Base-by-base conservation (phyloP, 2,888 invertebrate genomes). In the Limnephilus auricula region DNA sequence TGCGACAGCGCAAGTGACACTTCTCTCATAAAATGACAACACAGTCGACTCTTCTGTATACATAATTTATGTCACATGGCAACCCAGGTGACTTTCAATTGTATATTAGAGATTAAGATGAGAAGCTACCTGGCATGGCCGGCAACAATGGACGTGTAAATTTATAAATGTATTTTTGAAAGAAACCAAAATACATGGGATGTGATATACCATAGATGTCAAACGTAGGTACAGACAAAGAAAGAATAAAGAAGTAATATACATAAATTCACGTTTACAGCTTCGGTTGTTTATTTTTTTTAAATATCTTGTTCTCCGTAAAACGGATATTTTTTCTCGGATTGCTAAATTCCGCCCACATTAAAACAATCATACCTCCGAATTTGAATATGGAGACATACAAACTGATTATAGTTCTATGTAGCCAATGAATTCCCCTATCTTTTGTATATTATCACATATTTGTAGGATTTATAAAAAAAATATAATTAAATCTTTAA, bases 41-140 rank as follows among this genome's bases (percentile, higher is more conserved):
- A 25, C 65, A 25, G 25, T 25, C 25, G 65, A 65, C 65, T 18
- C 65, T 65, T 0, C 65, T 65, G 65, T 25, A 4, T 15, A 25
- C 15, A 32, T 80, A 15, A 31, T 80, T 34, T 31, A 34, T 82
- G 82, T 34, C 34, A 82, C 32, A 34, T 34, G 82, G 82, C 15
- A 18, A 82, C 82, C 82, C 82, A 15, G 82, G 82, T 82, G 82
- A 25, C 82, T 82, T 34, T 32, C 82, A 34, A 32, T 34, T 82
- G 82, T 82, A 18, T 82, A 82, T 82, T 34, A 34, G 82, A 32
- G 82, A 82, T 82, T 82, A 34, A 34, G 82, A 34, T 6, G 4
- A 34, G 31, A 34, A 82, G 34, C 34, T 82, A 18, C 25, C 32
- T 80, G 31, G 34, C 82, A 18, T 34, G 82, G 32, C 34, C 32